Conservation (phyloP, 2,797 vertebrate species). For the Chromis chromis region DNA sequence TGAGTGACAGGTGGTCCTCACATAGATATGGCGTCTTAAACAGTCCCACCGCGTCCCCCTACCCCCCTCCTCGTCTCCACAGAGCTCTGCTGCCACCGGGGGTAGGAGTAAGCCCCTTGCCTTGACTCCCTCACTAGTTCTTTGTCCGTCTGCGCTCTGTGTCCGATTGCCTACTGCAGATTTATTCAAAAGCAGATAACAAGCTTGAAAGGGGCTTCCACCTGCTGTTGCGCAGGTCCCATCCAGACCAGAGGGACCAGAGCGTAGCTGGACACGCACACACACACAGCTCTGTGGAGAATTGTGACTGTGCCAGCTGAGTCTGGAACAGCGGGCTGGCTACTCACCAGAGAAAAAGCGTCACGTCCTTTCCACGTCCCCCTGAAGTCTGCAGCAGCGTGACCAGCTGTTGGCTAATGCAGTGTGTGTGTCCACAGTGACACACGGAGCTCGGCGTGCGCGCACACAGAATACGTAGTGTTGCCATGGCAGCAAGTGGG, state of each 20-base stretch:
- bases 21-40: slow-evolving; percentile 76
- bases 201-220: slow-evolving; percentile 63
- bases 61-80: slow-evolving; percentile 7
- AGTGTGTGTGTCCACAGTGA: slow-evolving; percentile 49
- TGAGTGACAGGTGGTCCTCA: slow-evolving; percentile 85
- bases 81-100: slow-evolving; percentile 46
- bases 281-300: slow-evolving; percentile 13
- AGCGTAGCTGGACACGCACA: slow-evolving; percentile 26
- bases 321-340: slow-evolving; percentile 54
- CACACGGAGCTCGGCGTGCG: slow-evolving; percentile 52
- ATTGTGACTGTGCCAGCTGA: slow-evolving; percentile 42
- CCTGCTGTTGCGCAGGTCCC: slow-evolving; percentile 56
- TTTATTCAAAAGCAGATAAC: slow-evolving; percentile 72
- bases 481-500: slow-evolving; percentile 82
- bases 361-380: slow-evolving; percentile 70
- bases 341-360: slow-evolving; percentile 67
- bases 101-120: slow-evolving; percentile 41
- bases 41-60: slow-evolving; percentile 42
- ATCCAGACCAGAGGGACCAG: slow-evolving; percentile 37
- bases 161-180: slow-evolving; percentile 54
- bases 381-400: slow-evolving; percentile 75
- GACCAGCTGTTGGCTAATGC: slow-evolving; percentile 78
- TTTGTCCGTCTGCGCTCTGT: slow-evolving; percentile 53
- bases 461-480: slow-evolving; percentile 63
- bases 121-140: slow-evolving; percentile 47